These are phyloP conservation scores for Intellagama lesueurii DNA, from an alignment of 2,797 vertebrate genomes.

Conservation along the genomic window DNA sequence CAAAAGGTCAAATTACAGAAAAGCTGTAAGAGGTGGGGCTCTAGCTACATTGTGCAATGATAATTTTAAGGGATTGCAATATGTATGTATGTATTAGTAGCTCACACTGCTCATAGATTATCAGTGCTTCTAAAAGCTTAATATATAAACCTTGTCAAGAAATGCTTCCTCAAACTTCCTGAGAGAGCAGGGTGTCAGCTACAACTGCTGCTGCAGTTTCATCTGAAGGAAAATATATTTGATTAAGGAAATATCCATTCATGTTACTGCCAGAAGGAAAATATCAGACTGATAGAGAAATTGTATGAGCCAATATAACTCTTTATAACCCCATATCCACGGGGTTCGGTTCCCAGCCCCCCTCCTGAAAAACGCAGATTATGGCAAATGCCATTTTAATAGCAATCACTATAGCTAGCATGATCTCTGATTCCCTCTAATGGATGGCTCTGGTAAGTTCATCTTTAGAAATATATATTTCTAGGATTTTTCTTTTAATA, in stretches of 20 bases:
- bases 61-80: conserved; percentile 11
- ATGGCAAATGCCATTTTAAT: too few species aligned
- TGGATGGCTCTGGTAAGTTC: too few species aligned
- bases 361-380: too few species aligned
- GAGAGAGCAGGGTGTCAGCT: not conserved
- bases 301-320: not conserved
- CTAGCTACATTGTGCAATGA: not conserved
- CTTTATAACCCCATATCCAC: too few species aligned
- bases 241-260: not conserved
- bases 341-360: too few species aligned
- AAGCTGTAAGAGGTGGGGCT: not conserved
- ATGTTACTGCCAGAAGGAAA: not conserved
- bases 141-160: not conserved
- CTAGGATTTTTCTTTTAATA: too few species aligned
- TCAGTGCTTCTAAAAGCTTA: not conserved
- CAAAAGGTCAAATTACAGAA: conserved; percentile 7
- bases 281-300: not conserved
- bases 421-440: too few species aligned
- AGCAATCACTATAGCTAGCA: too few species aligned
- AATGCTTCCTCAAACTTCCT: not conserved
- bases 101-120: not conserved
- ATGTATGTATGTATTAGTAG: conserved; percentile 12
- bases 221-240: not conserved
- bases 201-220: not conserved
- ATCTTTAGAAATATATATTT: too few species aligned